A percentile compares a stretch with the other conserved stretches of the same genome.
These are phyloP conservation scores for Lysiphlebus fabarum DNA, from an alignment of 1,140 invertebrate species.

Conservation along the genomic window DNA sequence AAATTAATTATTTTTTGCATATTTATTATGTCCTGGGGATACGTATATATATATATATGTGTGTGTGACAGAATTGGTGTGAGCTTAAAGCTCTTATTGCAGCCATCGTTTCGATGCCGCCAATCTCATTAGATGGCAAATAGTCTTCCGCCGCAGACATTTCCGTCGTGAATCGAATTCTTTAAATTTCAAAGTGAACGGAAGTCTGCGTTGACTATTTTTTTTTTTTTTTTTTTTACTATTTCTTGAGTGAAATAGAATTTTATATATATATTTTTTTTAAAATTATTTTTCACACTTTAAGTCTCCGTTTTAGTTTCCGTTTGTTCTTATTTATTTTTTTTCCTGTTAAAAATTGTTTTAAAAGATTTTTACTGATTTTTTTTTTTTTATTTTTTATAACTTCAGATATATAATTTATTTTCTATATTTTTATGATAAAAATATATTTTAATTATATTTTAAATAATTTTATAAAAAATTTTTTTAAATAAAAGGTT, in stretches of 20 bases:
- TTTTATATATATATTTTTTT: conserved; percentile 4
- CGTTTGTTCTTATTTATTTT: conserved; percentile 6
- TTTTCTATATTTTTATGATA: not conserved
- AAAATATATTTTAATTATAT: too few relatives aligned
- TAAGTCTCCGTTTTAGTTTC: not conserved
- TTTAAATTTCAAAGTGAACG: conserved; percentile 13
- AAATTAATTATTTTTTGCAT: not conserved
- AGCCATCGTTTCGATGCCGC: conserved; percentile 9
- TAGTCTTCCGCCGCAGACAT: conserved; percentile 26
- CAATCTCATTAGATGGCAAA: conserved; percentile 20
- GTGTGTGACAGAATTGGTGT: conserved; percentile 19
- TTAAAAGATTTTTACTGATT: conserved; percentile 7
- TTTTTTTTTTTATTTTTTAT: too few relatives aligned
- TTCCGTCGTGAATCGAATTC: conserved; percentile 24
- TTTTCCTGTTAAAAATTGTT: conserved; percentile 5
- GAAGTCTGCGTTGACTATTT: not conserved
- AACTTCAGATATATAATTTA: too few relatives aligned
- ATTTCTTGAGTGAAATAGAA: not conserved
- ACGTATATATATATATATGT: conserved; percentile 19
- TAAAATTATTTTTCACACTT: not conserved
- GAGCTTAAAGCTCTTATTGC: conserved; percentile 15
- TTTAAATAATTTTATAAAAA: too few relatives aligned
- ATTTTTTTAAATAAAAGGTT: too few relatives aligned
- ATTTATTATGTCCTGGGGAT: not conserved
- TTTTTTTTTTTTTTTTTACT: not conserved